Evolutionary conservation across 2,888 invertebrate species (phyloP).

Genomic region (Amblyteles armatorius): DNA sequence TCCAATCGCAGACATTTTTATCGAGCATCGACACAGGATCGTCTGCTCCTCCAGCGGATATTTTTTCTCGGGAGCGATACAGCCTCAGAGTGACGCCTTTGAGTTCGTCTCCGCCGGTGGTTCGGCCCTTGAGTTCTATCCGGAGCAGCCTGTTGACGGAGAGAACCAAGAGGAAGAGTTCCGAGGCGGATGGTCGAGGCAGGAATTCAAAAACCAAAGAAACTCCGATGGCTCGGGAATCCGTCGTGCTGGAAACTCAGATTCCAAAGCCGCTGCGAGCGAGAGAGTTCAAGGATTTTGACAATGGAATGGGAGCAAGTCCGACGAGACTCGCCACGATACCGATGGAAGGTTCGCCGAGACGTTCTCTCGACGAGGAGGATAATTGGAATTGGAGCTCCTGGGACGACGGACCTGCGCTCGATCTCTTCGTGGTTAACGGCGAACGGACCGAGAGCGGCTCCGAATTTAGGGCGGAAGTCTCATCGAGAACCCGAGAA

Average conservation of each 20-base stretch:
- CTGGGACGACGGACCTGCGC: constrained; percentile 10
- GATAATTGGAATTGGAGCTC: constrained; percentile 23
- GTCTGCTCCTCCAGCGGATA: background rate
- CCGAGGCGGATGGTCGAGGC: background rate
- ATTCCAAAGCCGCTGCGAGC: constrained; percentile 42
- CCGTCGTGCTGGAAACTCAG: constrained; percentile 52
- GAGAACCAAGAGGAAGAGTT: constrained; percentile 17
- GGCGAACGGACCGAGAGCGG: background rate
- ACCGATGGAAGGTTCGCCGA: background rate
- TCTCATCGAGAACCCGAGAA: background rate
- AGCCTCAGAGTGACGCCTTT: background rate
- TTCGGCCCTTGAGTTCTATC: constrained; percentile 36
- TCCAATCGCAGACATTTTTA: constrained; percentile 4
- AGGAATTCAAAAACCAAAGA: background rate
- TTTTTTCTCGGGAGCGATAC: constrained; percentile 24
- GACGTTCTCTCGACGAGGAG: background rate
- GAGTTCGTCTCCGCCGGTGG: background rate
- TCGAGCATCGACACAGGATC: background rate
- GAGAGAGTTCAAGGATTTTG: background rate
- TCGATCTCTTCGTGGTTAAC: constrained; percentile 53
- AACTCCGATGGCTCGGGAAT: constrained; percentile 5
- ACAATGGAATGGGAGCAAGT: background rate
- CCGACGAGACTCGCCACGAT: background rate
- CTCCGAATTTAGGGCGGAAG: background rate
- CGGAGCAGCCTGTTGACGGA: background rate